These are phyloP conservation scores for Sinotaia quadrata DNA, from an alignment of 2,888 invertebrate species.

Conservation along the genomic window DNA sequence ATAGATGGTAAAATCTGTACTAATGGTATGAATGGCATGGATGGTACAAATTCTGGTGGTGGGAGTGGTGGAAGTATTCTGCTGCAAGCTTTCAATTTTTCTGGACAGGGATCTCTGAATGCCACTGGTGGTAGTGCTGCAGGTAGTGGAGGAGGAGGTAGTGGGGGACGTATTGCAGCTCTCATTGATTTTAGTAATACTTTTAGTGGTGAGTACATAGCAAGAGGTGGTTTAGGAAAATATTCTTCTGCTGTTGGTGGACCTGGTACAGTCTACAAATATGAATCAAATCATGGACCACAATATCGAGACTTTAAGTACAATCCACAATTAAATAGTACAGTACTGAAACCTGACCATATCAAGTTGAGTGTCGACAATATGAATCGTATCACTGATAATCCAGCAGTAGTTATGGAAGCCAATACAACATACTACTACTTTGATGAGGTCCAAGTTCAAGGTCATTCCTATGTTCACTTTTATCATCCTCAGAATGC, in stretches of 20 bases:
- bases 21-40: conserved; percentile 40
- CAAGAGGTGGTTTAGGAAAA: conserved; percentile 46
- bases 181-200: conserved; percentile 48
- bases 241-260: conserved; percentile 42
- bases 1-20: conserved; percentile 52
- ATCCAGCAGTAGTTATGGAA: conserved; percentile 59
- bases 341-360: conserved; percentile 53
- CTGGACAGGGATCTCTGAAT: conserved; percentile 54
- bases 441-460: conserved; percentile 57
- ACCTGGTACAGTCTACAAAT: conserved; percentile 60
- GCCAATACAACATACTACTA: conserved; percentile 47
- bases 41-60: conserved; percentile 42
- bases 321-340: conserved; percentile 51
- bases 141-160: conserved; percentile 48
- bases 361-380: conserved; percentile 52
- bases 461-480: conserved; percentile 56
- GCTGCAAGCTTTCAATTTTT: conserved; percentile 52
- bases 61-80: conserved; percentile 57
- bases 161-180: conserved; percentile 56
- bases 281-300: conserved; percentile 56
- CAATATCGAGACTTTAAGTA: conserved; percentile 60
- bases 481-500: conserved; percentile 52
- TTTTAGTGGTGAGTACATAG: conserved; percentile 51
- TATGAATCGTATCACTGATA: conserved; percentile 41
- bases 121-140: conserved; percentile 51